A percentile compares a stretch with the other conserved stretches of the same genome.
phyloP scores from a whole-genome alignment of 2,113 vertebrate genomes.

The Eleginops maclovinus region DNA sequence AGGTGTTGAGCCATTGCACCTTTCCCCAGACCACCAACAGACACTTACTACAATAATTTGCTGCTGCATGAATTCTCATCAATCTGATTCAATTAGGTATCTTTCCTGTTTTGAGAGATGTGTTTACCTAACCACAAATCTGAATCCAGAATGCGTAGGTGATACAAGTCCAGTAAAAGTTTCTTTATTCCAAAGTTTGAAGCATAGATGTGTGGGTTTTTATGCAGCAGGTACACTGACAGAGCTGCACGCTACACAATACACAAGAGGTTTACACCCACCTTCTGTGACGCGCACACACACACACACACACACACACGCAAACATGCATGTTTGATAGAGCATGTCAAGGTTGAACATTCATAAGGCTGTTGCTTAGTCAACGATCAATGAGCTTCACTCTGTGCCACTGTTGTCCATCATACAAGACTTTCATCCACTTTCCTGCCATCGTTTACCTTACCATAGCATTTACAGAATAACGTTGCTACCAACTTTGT shows the following conservation, averaged over 20 bases:
- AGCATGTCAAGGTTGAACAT: conserved; percentile 34
- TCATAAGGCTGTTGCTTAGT: conserved; percentile 40
- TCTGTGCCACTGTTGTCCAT: conserved; percentile 30
- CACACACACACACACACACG: conserved; percentile 18
- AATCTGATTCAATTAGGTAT: background rate
- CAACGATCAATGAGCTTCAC: conserved; percentile 13
- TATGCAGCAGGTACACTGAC: conserved; percentile 1
- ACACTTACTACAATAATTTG: conserved; percentile 21
- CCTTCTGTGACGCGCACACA: conserved; percentile 30
- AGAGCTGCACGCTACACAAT: background rate
- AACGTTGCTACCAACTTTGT: conserved; percentile 57
- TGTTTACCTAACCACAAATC: background rate
- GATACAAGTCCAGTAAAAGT: background rate
- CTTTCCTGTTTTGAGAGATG: conserved; percentile 39
- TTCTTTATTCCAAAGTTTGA: background rate
- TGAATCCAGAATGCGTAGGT: background rate
- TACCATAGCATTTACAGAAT: conserved; percentile 28
- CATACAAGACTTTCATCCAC: conserved; percentile 30
- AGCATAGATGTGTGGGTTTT: background rate
- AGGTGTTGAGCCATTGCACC: conserved; percentile 62
- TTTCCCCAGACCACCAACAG: conserved; percentile 41
- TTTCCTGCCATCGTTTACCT: conserved; percentile 25
- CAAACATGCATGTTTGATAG: conserved; percentile 36
- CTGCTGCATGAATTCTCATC: conserved; percentile 38
- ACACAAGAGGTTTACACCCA: background rate